Evolutionary conservation across 1,140 invertebrate genomes (phyloP).

Genomic region (Ceratitis capitata): DNA sequence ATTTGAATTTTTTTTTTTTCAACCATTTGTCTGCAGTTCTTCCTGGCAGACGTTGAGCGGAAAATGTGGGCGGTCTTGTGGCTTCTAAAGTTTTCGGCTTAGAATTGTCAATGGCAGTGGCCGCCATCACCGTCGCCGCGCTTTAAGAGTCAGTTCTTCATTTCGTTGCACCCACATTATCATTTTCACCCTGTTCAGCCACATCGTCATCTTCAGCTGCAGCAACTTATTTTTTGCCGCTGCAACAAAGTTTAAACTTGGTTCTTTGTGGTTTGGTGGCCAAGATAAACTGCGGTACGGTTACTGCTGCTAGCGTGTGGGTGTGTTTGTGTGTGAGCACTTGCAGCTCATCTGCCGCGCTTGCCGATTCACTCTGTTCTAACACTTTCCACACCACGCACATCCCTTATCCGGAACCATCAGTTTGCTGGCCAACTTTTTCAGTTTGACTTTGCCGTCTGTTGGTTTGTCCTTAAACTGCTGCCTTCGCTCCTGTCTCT

Average conservation of each 20-base stretch:
- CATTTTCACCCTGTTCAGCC: not conserved
- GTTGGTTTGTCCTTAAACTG: not conserved
- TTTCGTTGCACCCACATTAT: not conserved
- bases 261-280: slow-evolving; percentile 1
- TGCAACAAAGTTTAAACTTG: slow-evolving; percentile 28
- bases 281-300: slow-evolving; percentile 19
- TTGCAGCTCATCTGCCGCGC: not conserved
- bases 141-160: not conserved
- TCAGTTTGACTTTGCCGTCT: not conserved
- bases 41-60: not conserved
- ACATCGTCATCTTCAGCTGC: not conserved
- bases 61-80: not conserved
- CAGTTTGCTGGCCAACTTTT: not conserved
- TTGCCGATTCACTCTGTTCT: not conserved
- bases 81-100: slow-evolving; percentile 2
- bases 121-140: not conserved
- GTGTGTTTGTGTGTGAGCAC: no score
- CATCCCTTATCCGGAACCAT: not conserved
- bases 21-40: not conserved
- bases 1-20: not conserved
- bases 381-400: not conserved
- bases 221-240: not conserved
- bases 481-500: not conserved
- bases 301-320: not conserved
- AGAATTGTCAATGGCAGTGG: not conserved